Percentiles rank a stretch among this genome's conserved stretches.
phyloP scores from a whole-genome alignment of 1,140 invertebrate genomes.

The Drosophila parvula region DNA sequence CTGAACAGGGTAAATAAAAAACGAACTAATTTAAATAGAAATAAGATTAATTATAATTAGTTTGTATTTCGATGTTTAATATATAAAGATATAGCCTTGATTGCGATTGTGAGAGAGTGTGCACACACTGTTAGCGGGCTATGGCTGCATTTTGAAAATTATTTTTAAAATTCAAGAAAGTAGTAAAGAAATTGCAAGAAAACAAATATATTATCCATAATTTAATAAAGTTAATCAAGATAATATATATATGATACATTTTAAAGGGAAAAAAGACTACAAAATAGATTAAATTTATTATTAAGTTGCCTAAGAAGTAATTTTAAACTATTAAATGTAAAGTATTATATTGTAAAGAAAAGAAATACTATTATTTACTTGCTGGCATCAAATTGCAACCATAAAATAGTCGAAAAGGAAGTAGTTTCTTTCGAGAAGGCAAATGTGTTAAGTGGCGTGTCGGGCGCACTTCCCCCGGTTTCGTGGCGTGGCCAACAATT shows the following conservation, averaged over 20 bases:
- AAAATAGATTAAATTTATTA: no score
- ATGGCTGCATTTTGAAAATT: not conserved
- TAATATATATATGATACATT: not conserved
- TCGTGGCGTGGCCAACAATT: conserved; percentile 39
- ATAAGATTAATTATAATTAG: not conserved
- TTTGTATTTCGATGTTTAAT: not conserved
- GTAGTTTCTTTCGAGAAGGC: conserved; percentile 13
- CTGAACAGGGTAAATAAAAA: not conserved
- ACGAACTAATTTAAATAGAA: no score
- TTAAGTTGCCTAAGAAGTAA: no score
- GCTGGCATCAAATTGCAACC: not conserved
- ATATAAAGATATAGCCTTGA: not conserved
- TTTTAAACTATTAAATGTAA: no score
- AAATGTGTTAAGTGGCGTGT: conserved; percentile 39
- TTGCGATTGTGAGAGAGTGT: not conserved
- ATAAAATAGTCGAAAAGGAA: not conserved
- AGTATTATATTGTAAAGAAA: not conserved
- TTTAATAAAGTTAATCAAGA: not conserved
- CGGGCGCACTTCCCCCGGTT: conserved; percentile 12
- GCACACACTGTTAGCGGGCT: conserved; percentile 7
- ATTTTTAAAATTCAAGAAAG: not conserved
- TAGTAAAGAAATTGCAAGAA: not conserved
- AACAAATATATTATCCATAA: rapidly evolving
- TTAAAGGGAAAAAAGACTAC: no score
- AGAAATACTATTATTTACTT: not conserved